phyloP scores from a whole-genome alignment of 2,113 vertebrate genomes.

The Poeciliopsis prolifica region DNA sequence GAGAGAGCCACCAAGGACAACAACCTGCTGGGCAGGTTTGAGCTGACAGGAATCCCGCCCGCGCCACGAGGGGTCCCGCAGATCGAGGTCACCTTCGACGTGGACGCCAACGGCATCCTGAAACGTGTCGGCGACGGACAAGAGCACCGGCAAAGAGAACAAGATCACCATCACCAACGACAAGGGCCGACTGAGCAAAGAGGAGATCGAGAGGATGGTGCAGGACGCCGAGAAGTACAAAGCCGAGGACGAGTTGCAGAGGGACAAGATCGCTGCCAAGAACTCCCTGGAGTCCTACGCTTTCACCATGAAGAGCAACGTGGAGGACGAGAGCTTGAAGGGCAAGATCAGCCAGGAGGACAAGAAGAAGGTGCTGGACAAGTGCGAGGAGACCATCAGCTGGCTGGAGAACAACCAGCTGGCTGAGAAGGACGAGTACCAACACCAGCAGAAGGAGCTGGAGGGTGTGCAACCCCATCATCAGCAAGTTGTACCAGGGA shows the following conservation, averaged over 20 bases:
- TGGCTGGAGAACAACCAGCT: slow-evolving; percentile 68
- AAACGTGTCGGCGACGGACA: slow-evolving; percentile 62
- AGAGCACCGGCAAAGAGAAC: slow-evolving; percentile 62
- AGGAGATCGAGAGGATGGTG: slow-evolving; percentile 67
- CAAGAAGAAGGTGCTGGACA: slow-evolving; percentile 42
- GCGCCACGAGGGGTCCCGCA: slow-evolving; percentile 52
- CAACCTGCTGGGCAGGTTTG: slow-evolving; percentile 63
- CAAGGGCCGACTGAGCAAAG: slow-evolving; percentile 65
- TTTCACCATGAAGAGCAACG: slow-evolving; percentile 56
- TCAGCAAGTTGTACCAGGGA: slow-evolving; percentile 52
- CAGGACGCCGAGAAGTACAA: slow-evolving; percentile 57
- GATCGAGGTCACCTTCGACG: slow-evolving; percentile 62
- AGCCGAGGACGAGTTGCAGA: slow-evolving; percentile 55
- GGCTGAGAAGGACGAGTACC: slow-evolving; percentile 61
- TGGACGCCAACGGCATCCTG: slow-evolving; percentile 52
- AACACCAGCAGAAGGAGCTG: slow-evolving; percentile 59
- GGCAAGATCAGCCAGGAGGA: slow-evolving; percentile 49
- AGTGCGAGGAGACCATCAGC: slow-evolving; percentile 40
- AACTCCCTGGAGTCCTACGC: slow-evolving; percentile 62
- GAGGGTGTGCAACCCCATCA: slow-evolving; percentile 50
- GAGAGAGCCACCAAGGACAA: slow-evolving; percentile 63
- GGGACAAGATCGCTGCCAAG: slow-evolving; percentile 53
- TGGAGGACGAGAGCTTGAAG: slow-evolving; percentile 56
- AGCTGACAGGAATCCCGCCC: slow-evolving; percentile 51
- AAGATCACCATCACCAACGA: slow-evolving; percentile 68